A percentile compares a stretch with the other conserved stretches of the same genome.
Evolutionary conservation across 2,888 invertebrate species (phyloP).

Genomic region (Ectemnius continuus): DNA sequence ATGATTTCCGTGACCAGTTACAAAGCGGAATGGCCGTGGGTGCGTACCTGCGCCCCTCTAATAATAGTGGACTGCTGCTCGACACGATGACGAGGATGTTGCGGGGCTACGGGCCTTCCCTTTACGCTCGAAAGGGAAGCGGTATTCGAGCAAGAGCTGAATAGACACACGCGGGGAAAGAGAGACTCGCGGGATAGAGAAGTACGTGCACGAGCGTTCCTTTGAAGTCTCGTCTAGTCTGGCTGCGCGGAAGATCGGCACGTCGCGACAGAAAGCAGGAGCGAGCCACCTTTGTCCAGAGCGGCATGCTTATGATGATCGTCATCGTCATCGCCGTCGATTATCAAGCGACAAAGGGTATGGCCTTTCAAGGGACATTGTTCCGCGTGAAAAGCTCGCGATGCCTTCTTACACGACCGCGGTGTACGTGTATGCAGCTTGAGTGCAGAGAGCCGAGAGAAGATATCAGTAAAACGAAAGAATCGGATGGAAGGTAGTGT

Average conservation of each 20-base stretch:
- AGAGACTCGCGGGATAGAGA: slow-evolving; percentile 5
- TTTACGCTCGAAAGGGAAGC: not conserved
- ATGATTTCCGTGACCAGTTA: slow-evolving; percentile 1
- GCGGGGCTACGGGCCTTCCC: not conserved
- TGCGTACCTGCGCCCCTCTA: slow-evolving; percentile 1
- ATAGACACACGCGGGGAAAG: not conserved
- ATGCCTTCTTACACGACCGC: no score
- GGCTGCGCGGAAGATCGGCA: slow-evolving; percentile 1
- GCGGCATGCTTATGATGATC: not conserved
- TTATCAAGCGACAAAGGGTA: slow-evolving; percentile 1
- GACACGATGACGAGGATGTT: slow-evolving; percentile 8
- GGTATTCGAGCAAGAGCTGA: not conserved
- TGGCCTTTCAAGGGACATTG: slow-evolving; percentile 3
- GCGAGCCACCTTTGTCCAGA: slow-evolving; percentile 7
- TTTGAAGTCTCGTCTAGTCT: slow-evolving; percentile 5
- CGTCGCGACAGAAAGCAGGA: slow-evolving; percentile 7
- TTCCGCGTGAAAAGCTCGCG: not conserved
- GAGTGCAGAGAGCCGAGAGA: not conserved
- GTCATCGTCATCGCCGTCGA: slow-evolving; percentile 4
- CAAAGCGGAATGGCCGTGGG: not conserved
- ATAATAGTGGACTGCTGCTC: not conserved
- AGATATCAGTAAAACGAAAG: not conserved
- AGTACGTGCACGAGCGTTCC: slow-evolving; percentile 3
- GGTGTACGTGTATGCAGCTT: no score
- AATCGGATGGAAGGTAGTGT: not conserved